Evolutionary conservation across 2,888 invertebrate genomes (phyloP).

Genomic region (Anoncus sp.): DNA sequence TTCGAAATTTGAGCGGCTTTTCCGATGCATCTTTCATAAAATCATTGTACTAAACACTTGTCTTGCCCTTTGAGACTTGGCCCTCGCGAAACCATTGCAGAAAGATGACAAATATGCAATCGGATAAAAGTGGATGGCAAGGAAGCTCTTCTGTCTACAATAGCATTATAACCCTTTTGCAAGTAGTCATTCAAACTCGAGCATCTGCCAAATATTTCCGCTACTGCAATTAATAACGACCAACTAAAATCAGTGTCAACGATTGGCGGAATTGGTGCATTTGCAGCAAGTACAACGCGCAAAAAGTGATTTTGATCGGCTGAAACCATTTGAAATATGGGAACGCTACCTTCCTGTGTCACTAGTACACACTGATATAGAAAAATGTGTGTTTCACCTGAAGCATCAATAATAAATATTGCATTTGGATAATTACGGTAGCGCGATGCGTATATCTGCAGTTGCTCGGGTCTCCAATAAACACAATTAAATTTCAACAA

Average conservation of each 20-base stretch:
- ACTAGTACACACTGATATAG: no score
- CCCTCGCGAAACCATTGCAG: constrained; percentile 11
- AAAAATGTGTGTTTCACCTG: constrained; percentile 49
- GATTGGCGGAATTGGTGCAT: constrained; percentile 26
- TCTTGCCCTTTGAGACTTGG: not conserved
- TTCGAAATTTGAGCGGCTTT: no score
- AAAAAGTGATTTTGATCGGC: constrained; percentile 51
- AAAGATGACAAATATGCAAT: constrained; percentile 24
- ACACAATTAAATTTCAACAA: constrained; percentile 34
- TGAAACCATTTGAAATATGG: no score
- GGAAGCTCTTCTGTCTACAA: not conserved
- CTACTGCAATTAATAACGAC: constrained; percentile 47
- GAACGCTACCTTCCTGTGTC: constrained; percentile 42
- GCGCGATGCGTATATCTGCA: constrained; percentile 25
- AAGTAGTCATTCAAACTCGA: constrained; percentile 35
- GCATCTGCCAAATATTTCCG: constrained; percentile 44
- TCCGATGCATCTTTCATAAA: constrained; percentile 30
- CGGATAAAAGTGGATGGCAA: constrained; percentile 45
- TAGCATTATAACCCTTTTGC: constrained; percentile 33
- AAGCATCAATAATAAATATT: constrained; percentile 41
- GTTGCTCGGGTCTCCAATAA: constrained; percentile 44
- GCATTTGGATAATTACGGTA: constrained; percentile 43
- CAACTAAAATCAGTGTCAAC: constrained; percentile 51
- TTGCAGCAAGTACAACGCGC: constrained; percentile 18
- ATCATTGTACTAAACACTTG: constrained; percentile 13